Percentiles rank a stretch among this genome's conserved stretches.
These are phyloP conservation scores for Tribolium castaneum DNA, from an alignment of 1,140 invertebrate species.

Conservation along the genomic window DNA sequence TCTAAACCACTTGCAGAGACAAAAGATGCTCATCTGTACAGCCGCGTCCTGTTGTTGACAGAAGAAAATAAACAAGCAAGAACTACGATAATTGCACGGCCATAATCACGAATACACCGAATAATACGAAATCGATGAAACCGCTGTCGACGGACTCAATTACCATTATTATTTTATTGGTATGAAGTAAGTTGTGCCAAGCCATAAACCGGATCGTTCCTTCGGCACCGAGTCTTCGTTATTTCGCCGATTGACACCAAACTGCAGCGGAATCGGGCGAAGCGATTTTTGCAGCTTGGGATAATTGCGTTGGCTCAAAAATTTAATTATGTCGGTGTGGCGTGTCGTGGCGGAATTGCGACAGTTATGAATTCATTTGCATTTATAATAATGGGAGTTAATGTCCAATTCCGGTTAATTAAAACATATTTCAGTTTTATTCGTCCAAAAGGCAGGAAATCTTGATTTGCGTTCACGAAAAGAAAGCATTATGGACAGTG, in stretches of 20 bases:
- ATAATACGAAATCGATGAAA: slow-evolving; percentile 28
- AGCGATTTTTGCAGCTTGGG: neutral
- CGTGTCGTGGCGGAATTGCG: slow-evolving; percentile 20
- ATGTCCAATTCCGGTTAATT: slow-evolving; percentile 32
- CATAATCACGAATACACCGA: slow-evolving; percentile 26
- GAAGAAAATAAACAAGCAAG: slow-evolving; percentile 33
- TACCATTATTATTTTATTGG: slow-evolving; percentile 35
- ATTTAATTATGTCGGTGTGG: neutral
- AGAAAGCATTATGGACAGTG: slow-evolving; percentile 2
- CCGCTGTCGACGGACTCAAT: slow-evolving; percentile 27
- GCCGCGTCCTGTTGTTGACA: slow-evolving; percentile 17
- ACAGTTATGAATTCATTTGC: slow-evolving; percentile 26
- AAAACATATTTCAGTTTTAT: slow-evolving; percentile 35
- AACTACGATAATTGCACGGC: slow-evolving; percentile 21
- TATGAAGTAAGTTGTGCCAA: slow-evolving; percentile 12
- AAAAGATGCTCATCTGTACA: slow-evolving; percentile 14
- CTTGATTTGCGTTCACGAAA: slow-evolving; percentile 32
- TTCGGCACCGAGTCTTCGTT: slow-evolving; percentile 1
- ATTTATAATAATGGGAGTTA: slow-evolving; percentile 28
- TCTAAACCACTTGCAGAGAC: slow-evolving; percentile 14
- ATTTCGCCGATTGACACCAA: slow-evolving; percentile 15
- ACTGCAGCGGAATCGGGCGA: neutral
- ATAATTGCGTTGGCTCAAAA: neutral
- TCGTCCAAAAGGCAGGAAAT: slow-evolving; percentile 1
- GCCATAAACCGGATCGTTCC: neutral